Base-by-base conservation (phyloP, 2,888 invertebrate species). In the Aelia acuminata region DNA sequence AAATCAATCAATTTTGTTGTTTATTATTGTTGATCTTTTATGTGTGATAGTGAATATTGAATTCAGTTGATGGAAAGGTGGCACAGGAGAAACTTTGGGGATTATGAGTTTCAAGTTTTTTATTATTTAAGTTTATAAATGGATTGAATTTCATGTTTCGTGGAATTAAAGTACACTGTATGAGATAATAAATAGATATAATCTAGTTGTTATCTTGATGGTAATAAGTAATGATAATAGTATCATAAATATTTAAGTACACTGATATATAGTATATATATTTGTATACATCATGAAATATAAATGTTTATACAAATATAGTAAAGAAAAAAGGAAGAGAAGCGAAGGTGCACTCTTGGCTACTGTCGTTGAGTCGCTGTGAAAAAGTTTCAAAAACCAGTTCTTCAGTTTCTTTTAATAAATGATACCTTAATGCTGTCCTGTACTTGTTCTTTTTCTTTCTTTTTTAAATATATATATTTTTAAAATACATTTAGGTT, bases 321-420 rank as follows among this genome's bases (percentile, higher is more conserved):
- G 63, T 70, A 0, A 80, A 80, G 80, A 80, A 80, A 80, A 39
- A 80, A 80, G 80, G 43, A 80, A 80, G n/a, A 80, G 80, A 47
- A 13, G 80, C 13, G 80, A 80, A 80, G 80, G 80, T 80, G 80
- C 11, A 22, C 0, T 10, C 80, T 80, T 80, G 80, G 80, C 80
- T 80, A 80, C 80, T 80, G 39, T 80, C 80, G 1, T n/a, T 80
- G 39, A n/a, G 43, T 80, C 80, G 43, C 80, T 80, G 80, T 80
- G 43, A 80, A 43, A 43, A 80, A 70, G n/a, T 70, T 80, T 80
- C 80, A 80, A 47, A 80, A 80, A 80, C 43, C 80, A 80, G 43
- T 80, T 80, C 80, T 80, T 80, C 80, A 47, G 43, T 80, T 47
- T 80, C 80, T 47, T 43, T 43, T 43, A 80, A 80, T 80, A 80